Base-by-base conservation (phyloP, 2,797 vertebrate species). In the Syndactyla subalaris region DNA sequence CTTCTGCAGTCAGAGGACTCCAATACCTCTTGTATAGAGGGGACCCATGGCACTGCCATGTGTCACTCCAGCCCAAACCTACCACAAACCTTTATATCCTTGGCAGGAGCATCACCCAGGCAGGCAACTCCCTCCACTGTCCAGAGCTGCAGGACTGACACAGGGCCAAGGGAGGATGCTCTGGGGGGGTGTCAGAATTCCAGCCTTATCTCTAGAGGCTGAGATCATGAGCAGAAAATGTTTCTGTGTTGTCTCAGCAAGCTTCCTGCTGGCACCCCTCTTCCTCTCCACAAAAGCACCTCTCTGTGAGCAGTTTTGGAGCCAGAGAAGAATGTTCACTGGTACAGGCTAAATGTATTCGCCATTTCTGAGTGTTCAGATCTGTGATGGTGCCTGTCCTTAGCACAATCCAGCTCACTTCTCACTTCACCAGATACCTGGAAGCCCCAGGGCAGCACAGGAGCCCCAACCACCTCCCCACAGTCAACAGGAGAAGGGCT, bases 131-230 rank as follows among this genome's bases (percentile, higher is more conserved):
- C 41, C 45, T 41, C 7, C 54, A 16, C 78, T 49, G 39, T n/a
- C 78, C 72, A 36, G 43, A 45, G 65, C 66, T 38, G 18, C 1
- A 4, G 54, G 59, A 66, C 55, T n/a, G 1, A 89, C 32, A 3
- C 3, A 19, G 12, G 80, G 55, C 83, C 39, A 48, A 70, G 85
- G 74, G 57, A 92, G 65, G 72, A 87, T 93, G 91, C 41, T 96
- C 49, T 45, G 68, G n/a, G 49, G n/a, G 49, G 84, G 32, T 58
- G 66, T 81, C 45, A 19, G 4, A 92, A 96, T 97, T 96, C 95
- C 96, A 93, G 45, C 61, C 89, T 96, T 97, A 96, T 96, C 94
- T 92, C 77, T 66, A 74, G 80, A 66, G 76, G 51, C 84, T 91
- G 92, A 96, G 84, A 91, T 95, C 89, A 96, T 0, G 7, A 68